Conservation (phyloP, 1,140 invertebrate species). For the Temnothorax curvispinosus region DNA sequence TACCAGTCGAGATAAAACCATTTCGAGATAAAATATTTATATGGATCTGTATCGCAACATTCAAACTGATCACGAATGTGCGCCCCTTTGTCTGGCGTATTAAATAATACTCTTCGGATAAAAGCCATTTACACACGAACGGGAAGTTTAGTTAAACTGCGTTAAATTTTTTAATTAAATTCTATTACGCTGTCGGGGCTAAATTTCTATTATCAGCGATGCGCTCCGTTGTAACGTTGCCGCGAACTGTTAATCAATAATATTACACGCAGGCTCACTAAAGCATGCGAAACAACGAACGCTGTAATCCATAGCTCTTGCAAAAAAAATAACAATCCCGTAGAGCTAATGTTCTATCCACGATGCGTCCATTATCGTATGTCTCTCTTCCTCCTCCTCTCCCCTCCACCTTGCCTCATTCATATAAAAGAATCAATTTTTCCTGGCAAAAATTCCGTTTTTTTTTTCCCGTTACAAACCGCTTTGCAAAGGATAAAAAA, state of each 20-base stretch:
- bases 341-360: slow-evolving; percentile 40
- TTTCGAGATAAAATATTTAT: neutral
- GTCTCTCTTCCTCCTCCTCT: neutral
- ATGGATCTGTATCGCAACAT: neutral
- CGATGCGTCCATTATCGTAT: slow-evolving; percentile 42
- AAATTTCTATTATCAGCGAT: slow-evolving; percentile 47
- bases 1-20: neutral
- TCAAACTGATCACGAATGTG: neutral
- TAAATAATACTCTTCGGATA: slow-evolving; percentile 12
- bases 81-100: neutral
- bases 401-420: slow-evolving; percentile 1
- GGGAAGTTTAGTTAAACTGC: slow-evolving; percentile 23
- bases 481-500: slow-evolving; percentile 33
- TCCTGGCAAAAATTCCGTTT: slow-evolving; percentile 33
- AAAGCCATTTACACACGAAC: slow-evolving; percentile 18
- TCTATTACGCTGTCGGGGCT: slow-evolving; percentile 43
- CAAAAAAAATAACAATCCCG: slow-evolving; percentile 40
- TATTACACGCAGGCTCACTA: slow-evolving; percentile 34
- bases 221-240: slow-evolving; percentile 21
- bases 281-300: slow-evolving; percentile 22
- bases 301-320: slow-evolving; percentile 38
- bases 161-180: slow-evolving; percentile 59
- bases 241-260: slow-evolving; percentile 57
- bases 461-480: slow-evolving; percentile 23
- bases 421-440: slow-evolving; percentile 59